phyloP scores from a whole-genome alignment of 92 coral and sea anemone species.

The Porites rus region DNA sequence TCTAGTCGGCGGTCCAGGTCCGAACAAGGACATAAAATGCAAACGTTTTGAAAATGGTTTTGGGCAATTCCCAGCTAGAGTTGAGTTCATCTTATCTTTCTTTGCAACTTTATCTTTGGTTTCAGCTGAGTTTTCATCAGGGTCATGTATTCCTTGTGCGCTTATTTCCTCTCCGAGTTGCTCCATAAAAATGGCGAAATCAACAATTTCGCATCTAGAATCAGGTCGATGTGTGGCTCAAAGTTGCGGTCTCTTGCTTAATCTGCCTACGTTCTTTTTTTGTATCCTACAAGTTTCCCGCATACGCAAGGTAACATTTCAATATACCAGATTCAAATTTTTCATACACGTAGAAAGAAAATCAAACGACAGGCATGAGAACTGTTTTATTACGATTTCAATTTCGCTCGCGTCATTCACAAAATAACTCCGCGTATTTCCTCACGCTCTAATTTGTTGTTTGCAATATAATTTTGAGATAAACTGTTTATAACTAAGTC shows the following conservation, averaged over 20 bases:
- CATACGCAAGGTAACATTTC: background rate
- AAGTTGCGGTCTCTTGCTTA: background rate
- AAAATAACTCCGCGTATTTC: conserved; percentile 14
- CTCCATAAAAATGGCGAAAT: background rate
- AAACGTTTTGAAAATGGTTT: conserved; percentile 45
- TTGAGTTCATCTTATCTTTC: background rate
- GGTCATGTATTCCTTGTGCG: background rate
- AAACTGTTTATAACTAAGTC: background rate
- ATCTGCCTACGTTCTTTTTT: background rate
- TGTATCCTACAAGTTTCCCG: background rate
- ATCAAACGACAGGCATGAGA: background rate
- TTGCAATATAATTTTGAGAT: background rate
- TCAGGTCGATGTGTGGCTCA: too few relatives aligned
- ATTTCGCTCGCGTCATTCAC: conserved; percentile 35
- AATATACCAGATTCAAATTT: background rate
- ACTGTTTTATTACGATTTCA: background rate
- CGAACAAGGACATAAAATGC: conserved; percentile 35
- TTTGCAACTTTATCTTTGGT: background rate
- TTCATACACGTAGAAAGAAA: background rate
- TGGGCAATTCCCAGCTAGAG: background rate
- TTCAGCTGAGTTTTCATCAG: background rate
- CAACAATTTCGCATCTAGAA: too few relatives aligned
- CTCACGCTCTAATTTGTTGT: conserved; percentile 25
- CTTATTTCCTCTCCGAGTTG: background rate
- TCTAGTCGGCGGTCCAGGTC: conserved; percentile 60